Conservation (phyloP, 2,113 vertebrate genomes). For the Neomonachus schauinslandi region DNA sequence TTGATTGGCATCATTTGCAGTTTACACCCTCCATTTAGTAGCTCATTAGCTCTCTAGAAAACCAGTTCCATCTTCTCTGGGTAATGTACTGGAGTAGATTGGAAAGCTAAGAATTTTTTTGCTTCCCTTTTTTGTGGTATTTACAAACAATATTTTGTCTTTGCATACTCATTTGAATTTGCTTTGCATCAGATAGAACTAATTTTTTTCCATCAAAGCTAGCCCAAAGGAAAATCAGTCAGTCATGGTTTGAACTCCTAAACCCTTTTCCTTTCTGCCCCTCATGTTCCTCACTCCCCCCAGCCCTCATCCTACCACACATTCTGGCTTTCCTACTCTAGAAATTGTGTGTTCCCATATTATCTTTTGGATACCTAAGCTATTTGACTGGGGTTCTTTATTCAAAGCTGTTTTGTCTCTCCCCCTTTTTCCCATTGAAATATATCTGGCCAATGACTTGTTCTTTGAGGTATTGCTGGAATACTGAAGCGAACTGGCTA, state of each 20-base stretch:
- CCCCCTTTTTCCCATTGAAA: background rate
- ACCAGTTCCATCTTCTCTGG: slow-evolving; percentile 30
- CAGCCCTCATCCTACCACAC: background rate
- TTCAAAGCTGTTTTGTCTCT: background rate
- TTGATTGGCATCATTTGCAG: slow-evolving; percentile 57
- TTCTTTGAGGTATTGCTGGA: background rate
- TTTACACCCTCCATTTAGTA: slow-evolving; percentile 41
- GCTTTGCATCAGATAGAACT: background rate
- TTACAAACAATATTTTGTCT: background rate
- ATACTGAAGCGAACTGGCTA: background rate
- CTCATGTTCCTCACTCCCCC: background rate
- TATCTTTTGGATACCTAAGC: background rate
- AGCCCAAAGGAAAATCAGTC: background rate
- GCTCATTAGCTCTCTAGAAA: slow-evolving; percentile 45
- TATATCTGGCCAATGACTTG: background rate
- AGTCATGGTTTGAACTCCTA: background rate
- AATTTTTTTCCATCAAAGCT: background rate
- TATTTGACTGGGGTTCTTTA: background rate
- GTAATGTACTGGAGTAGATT: background rate
- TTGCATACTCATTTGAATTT: background rate
- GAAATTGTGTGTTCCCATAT: background rate
- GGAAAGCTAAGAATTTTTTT: background rate
- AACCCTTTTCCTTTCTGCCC: background rate
- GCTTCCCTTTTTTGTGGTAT: background rate
- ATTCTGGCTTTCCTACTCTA: background rate